These are phyloP conservation scores for Vulpes lagopus DNA, from an alignment of 2,113 vertebrate genomes.

Conservation along the genomic window DNA sequence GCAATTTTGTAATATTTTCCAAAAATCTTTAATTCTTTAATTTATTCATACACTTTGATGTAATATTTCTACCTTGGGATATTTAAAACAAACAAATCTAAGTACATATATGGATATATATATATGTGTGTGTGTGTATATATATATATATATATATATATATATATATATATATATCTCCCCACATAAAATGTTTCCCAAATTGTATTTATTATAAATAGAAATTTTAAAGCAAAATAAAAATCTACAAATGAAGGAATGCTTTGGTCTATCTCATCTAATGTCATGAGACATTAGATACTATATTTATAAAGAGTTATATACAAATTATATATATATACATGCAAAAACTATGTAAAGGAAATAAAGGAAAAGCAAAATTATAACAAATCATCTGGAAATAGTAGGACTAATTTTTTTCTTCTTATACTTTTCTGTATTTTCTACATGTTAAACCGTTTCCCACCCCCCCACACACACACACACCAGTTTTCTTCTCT, in stretches of 20 bases:
- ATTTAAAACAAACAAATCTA: constrained; percentile 31
- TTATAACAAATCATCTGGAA: constrained; percentile 21
- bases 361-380: constrained; percentile 47
- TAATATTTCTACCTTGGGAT: constrained; percentile 27
- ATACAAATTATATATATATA: background rate
- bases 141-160: background rate
- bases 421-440: background rate
- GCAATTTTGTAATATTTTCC: background rate
- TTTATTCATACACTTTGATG: constrained; percentile 3
- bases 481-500: background rate
- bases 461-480: background rate
- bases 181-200: background rate
- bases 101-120: background rate
- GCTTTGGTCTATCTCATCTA: background rate
- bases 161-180: background rate
- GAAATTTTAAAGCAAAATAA: constrained; percentile 50
- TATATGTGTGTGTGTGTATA: too few relatives aligned
- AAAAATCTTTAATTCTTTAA: constrained; percentile 44
- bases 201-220: background rate
- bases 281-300: background rate
- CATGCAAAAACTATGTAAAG: background rate
- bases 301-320: constrained; percentile 7
- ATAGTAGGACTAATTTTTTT: background rate
- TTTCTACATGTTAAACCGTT: constrained; percentile 46
- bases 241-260: background rate